A percentile compares a stretch with the other conserved stretches of the same genome.
These are phyloP conservation scores for Heterotis niloticus DNA, from an alignment of 2,113 vertebrate genomes.

Conservation along the genomic window DNA sequence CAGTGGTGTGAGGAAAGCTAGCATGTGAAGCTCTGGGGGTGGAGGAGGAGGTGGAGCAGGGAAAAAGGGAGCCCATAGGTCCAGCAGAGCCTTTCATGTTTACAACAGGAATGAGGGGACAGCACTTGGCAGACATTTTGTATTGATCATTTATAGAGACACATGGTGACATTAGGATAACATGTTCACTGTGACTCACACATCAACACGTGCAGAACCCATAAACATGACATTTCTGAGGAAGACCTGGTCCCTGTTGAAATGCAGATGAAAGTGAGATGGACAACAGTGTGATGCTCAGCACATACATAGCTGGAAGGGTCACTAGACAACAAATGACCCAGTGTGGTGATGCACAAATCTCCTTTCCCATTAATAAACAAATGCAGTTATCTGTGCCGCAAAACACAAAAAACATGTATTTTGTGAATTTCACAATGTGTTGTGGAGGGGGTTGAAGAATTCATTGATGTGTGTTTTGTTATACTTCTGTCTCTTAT, in stretches of 20 bases:
- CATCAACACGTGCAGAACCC: background rate
- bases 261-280: background rate
- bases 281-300: too few species aligned
- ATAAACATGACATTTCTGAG: background rate
- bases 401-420: too few species aligned
- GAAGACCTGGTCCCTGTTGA: background rate
- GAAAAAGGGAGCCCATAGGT: slow-evolving; percentile 54
- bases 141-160: slow-evolving; percentile 20
- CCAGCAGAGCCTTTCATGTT: slow-evolving; percentile 44
- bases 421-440: too few species aligned
- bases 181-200: slow-evolving; percentile 21
- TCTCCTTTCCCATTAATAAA: too few species aligned
- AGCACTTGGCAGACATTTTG: slow-evolving; percentile 32
- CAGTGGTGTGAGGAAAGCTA: slow-evolving; percentile 1
- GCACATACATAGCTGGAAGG: background rate
- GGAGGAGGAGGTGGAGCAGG: slow-evolving; percentile 51
- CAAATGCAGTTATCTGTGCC: too few species aligned
- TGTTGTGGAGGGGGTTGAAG: too few species aligned
- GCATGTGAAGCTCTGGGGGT: slow-evolving; percentile 9
- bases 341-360: background rate
- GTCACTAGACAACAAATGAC: background rate
- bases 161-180: background rate
- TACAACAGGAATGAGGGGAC: slow-evolving; percentile 28
- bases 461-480: too few species aligned
- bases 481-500: too few species aligned